These are phyloP conservation scores for Anarhynchus alexandrinus DNA, from an alignment of 2,113 vertebrate genomes.

Conservation along the genomic window DNA sequence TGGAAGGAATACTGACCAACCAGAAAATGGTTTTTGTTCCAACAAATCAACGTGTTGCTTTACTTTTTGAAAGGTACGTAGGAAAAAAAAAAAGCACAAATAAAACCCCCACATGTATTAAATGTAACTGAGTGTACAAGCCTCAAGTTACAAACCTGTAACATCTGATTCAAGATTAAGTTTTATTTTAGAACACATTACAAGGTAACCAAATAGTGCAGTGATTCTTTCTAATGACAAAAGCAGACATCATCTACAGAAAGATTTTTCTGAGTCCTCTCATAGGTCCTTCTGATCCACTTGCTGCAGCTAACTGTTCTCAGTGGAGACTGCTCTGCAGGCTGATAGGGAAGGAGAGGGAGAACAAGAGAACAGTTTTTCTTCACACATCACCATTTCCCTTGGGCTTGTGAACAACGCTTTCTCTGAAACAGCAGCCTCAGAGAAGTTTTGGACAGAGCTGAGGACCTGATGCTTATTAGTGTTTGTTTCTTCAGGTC, in stretches of 20 bases:
- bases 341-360: background rate
- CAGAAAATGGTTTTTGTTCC: conserved; percentile 71
- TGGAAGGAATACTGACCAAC: conserved; percentile 72
- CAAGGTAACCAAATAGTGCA: background rate
- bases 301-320: background rate
- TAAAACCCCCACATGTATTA: too few species aligned
- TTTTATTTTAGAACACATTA: background rate
- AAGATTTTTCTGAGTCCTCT: background rate
- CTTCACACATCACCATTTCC: background rate
- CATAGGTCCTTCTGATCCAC: background rate
- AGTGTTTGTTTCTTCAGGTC: background rate
- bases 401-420: background rate
- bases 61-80: background rate
- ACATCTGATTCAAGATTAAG: background rate
- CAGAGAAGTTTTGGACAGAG: background rate
- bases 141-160: background rate
- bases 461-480: background rate
- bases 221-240: too few species aligned
- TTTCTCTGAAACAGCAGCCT: background rate
- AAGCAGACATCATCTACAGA: too few species aligned
- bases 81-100: background rate
- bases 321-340: background rate
- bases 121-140: background rate
- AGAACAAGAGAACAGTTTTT: background rate
- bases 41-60: background rate